Base-by-base conservation (phyloP, 2,113 vertebrate genomes). In the Rynchops niger region DNA sequence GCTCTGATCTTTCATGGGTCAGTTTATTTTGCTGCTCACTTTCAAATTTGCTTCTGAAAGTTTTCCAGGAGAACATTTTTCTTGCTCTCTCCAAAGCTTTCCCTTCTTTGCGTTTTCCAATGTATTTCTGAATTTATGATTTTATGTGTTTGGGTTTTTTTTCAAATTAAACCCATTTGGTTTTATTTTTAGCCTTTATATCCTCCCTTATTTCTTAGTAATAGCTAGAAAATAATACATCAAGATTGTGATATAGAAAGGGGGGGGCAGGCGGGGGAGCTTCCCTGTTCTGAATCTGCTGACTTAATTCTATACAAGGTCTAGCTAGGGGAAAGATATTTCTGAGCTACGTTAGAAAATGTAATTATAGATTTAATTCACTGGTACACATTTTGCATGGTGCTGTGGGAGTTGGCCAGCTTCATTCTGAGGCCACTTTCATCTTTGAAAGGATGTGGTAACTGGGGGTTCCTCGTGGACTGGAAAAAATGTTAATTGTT, bases 331-430 rank as follows among this genome's bases (percentile, higher is more conserved):
- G 38, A 87, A 93, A 77, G 62, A 86, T 77, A 83, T 80, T 95
- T 86, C 74, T 91, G 53, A 88, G 53, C 53, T 88, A 38, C 32
- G 49, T 85, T 94, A 62, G 70, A 94, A 96, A 94, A 80, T 58
- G 22, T 72, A 94, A 94, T 93, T 93, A 94, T 58, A 87, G 66
- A 67, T 94, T 87, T 90, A 87, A 87, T 94, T 94, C 65, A 27
- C 73, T 32, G 45, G 27, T 62, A 78, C 21, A 61, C 34, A 59
- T 62, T 93, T 90, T 80, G 40, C 42, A 34, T 59, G 30, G 42
- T 81, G 59, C 63, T 94, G 19, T 0, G 6, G 58, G 49, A 90
- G 19, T 25, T 50, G 58, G 25, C 5, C 55, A 83, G 32, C 20
- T 80, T 77, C 20, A 38, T 70, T 81, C 52, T 49, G 72, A 93